Conservation (phyloP, 2,113 vertebrate genomes). For the Syngnathoides biaculeatus region DNA sequence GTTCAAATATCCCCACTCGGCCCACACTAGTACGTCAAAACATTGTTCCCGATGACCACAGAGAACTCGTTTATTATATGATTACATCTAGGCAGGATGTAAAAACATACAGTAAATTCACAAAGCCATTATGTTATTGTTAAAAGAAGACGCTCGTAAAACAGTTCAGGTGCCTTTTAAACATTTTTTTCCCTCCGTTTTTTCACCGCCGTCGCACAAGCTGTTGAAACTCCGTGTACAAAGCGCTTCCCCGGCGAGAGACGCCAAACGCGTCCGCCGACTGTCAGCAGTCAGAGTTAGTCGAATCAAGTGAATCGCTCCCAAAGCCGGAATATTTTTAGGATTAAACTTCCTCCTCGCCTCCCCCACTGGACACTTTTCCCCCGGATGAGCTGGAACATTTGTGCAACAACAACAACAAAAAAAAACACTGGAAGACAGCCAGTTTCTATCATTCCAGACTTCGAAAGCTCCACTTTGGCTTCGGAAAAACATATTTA, state of each 20-base stretch:
- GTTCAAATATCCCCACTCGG: not conserved
- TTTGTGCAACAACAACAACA: not conserved
- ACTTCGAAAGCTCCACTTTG: slow-evolving; percentile 3
- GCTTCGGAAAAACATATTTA: not conserved
- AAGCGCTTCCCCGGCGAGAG: not conserved
- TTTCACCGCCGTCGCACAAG: not conserved
- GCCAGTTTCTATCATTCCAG: not conserved
- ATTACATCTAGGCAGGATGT: not conserved
- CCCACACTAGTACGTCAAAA: not conserved
- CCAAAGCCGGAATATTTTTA: slow-evolving; percentile 5
- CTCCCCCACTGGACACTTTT: slow-evolving; percentile 2
- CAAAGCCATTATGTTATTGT: slow-evolving; percentile 1
- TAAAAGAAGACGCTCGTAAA: not conserved
- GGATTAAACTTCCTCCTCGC: slow-evolving; percentile 1
- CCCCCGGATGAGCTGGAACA: slow-evolving; percentile 1
- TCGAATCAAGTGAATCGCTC: not conserved
- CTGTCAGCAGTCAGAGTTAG: slow-evolving; percentile 7
- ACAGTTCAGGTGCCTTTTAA: slow-evolving; percentile 7
- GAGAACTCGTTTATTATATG: slow-evolving; percentile 6
- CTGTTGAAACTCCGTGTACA: not conserved
- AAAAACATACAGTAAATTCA: slow-evolving; percentile 14
- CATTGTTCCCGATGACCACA: not conserved
- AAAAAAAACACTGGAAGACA: not conserved
- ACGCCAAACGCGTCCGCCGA: not conserved
- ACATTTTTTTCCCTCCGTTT: not conserved